These are phyloP conservation scores for Callionymus lyra DNA, from an alignment of 2,113 vertebrate species.

Conservation along the genomic window DNA sequence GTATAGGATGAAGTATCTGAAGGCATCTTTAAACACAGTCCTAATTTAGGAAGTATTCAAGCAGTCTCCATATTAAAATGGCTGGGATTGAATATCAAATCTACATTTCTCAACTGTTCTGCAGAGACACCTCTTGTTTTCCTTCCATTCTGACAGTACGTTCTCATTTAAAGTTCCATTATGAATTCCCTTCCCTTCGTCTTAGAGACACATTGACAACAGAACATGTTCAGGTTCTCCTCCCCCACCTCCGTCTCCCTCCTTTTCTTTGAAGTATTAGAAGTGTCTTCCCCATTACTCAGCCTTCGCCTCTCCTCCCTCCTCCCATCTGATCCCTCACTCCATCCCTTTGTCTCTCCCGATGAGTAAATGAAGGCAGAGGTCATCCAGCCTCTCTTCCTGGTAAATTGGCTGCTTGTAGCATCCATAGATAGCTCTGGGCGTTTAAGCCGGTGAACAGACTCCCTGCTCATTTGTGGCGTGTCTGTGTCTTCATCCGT, in stretches of 20 bases:
- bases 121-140: slow-evolving; percentile 18
- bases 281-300: slow-evolving; percentile 60
- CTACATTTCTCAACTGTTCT: too few relatives aligned
- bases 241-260: slow-evolving; percentile 32
- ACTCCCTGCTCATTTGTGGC: slow-evolving; percentile 61
- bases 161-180: slow-evolving; percentile 58
- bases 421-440: slow-evolving; percentile 44
- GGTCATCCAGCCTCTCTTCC: slow-evolving; percentile 58
- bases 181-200: slow-evolving; percentile 53
- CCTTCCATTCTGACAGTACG: slow-evolving; percentile 51
- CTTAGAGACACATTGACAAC: slow-evolving; percentile 62
- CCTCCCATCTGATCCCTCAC: slow-evolving; percentile 51
- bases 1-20: too few relatives aligned
- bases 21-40: too few relatives aligned
- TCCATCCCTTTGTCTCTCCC: slow-evolving; percentile 48
- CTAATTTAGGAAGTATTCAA: too few relatives aligned
- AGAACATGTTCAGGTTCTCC: slow-evolving; percentile 36
- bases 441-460: slow-evolving; percentile 45
- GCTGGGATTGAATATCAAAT: slow-evolving; percentile 27
- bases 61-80: slow-evolving; percentile 55
- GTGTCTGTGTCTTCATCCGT: slow-evolving; percentile 52
- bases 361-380: slow-evolving; percentile 62
- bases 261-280: slow-evolving; percentile 52
- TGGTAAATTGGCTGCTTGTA: slow-evolving; percentile 69
- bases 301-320: slow-evolving; percentile 49